Percentiles rank a stretch among this genome's conserved stretches.
Evolutionary conservation across 2,888 invertebrate species (phyloP).

Genomic region (Pristionchus fissidentatus): DNA sequence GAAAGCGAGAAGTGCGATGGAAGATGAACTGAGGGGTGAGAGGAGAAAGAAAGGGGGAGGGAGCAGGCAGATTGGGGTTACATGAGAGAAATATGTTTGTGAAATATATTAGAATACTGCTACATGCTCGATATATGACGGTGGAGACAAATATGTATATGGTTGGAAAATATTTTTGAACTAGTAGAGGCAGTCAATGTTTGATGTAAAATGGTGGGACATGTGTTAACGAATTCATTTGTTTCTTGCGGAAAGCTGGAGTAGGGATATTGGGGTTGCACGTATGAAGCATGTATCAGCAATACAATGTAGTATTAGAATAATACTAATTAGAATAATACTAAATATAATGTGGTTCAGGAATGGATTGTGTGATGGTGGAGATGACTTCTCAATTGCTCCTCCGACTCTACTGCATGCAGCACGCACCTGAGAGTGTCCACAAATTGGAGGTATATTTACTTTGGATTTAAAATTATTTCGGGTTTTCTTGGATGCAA

Average conservation of each 20-base stretch:
- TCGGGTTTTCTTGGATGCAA: too few species aligned
- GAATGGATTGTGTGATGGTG: not conserved
- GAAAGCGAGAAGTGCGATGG: not conserved
- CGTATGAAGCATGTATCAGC: too few species aligned
- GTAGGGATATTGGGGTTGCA: too few species aligned
- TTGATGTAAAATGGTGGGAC: too few species aligned
- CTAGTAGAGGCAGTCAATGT: too few species aligned
- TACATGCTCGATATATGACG: not conserved
- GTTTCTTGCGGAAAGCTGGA: too few species aligned
- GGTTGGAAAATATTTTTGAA: too few species aligned
- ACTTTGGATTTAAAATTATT: too few species aligned
- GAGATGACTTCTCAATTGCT: not conserved
- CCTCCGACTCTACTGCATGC: not conserved
- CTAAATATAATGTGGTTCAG: not conserved
- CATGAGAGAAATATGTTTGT: not conserved
- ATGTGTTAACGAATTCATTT: too few species aligned
- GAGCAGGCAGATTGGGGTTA: not conserved
- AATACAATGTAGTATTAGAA: too few species aligned
- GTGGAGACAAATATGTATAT: not conserved
- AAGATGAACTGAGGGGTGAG: constrained; percentile 14
- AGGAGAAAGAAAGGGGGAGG: not conserved
- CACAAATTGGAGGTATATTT: constrained; percentile 2
- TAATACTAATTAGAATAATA: not conserved
- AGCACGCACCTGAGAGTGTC: not conserved
- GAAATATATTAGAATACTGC: not conserved